A percentile compares a stretch with the other conserved stretches of the same genome.
Evolutionary conservation across 92 coral and sea anemone genomes (phyloP).

Genomic region (Muricea muricata): DNA sequence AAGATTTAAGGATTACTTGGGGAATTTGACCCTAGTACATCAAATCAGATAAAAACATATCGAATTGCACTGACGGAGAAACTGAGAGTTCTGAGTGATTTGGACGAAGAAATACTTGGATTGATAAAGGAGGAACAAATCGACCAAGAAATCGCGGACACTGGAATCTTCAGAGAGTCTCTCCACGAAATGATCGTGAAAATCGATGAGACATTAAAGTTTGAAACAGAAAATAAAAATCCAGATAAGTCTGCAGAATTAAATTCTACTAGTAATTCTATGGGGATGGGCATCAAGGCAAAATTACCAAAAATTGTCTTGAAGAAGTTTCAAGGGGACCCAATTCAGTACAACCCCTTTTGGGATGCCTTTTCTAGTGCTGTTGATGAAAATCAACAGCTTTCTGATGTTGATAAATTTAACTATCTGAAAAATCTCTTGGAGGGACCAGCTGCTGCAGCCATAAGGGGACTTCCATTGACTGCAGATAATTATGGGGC

Average conservation of each 20-base stretch:
- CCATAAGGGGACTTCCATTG: conserved; percentile 35
- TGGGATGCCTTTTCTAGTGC: conserved; percentile 44
- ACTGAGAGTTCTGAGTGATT: conserved; percentile 35
- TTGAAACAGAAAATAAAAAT: not conserved
- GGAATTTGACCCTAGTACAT: conserved; percentile 5
- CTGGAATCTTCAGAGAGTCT: conserved; percentile 23
- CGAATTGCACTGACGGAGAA: conserved; percentile 51
- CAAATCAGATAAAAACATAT: conserved; percentile 46
- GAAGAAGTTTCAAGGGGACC: no score
- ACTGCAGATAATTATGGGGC: conserved; percentile 44
- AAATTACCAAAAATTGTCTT: conserved; percentile 42
- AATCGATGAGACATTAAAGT: no score
- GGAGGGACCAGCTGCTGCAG: conserved; percentile 46
- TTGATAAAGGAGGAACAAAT: no score
- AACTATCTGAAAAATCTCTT: conserved; percentile 18
- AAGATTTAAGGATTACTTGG: conserved; percentile 3
- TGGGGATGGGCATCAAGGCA: not conserved
- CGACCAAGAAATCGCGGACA: no score
- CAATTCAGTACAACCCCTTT: conserved; percentile 34
- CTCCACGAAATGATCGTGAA: no score
- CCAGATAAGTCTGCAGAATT: no score
- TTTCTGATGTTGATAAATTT: no score
- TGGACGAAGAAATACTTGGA: conserved; percentile 25
- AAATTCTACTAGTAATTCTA: no score
- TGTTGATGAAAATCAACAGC: conserved; percentile 30